Evolutionary conservation across 2,888 invertebrate species (phyloP).

Genomic region (Phymatocera aterrima): DNA sequence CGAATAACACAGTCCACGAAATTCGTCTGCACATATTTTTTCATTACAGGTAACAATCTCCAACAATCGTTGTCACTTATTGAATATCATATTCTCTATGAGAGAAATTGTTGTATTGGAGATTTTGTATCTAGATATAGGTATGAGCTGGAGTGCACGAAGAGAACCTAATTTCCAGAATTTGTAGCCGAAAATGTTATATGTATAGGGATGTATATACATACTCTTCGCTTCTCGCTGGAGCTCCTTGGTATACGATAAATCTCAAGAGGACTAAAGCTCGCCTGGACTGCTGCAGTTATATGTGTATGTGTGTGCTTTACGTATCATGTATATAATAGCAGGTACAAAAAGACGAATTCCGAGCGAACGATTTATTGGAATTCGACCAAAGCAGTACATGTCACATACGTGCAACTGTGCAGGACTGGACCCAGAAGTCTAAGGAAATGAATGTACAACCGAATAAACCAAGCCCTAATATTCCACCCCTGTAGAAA

Average conservation of each 20-base stretch:
- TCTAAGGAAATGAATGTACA: background rate
- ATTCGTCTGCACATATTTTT: too few relatives aligned
- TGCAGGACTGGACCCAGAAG: background rate
- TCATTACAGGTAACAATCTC: too few relatives aligned
- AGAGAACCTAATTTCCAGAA: background rate
- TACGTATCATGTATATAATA: too few relatives aligned
- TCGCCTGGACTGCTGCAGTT: background rate
- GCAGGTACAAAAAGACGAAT: conserved; percentile 11
- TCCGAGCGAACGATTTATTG: background rate
- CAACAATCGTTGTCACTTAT: too few relatives aligned
- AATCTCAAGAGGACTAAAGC: background rate
- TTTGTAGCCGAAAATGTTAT: background rate
- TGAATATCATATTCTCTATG: background rate
- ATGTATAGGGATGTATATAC: background rate
- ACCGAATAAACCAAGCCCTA: too few relatives aligned
- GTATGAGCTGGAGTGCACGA: too few relatives aligned
- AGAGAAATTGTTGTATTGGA: too few relatives aligned
- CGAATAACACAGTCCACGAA: too few relatives aligned
- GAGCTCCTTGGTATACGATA: background rate
- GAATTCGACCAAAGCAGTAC: too few relatives aligned
- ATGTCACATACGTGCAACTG: background rate
- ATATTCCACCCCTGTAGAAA: too few relatives aligned
- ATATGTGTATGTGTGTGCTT: too few relatives aligned
- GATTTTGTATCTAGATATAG: too few relatives aligned
- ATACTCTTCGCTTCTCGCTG: background rate